phyloP scores from a whole-genome alignment of 2,113 vertebrate genomes.

The Ptyas mucosa region DNA sequence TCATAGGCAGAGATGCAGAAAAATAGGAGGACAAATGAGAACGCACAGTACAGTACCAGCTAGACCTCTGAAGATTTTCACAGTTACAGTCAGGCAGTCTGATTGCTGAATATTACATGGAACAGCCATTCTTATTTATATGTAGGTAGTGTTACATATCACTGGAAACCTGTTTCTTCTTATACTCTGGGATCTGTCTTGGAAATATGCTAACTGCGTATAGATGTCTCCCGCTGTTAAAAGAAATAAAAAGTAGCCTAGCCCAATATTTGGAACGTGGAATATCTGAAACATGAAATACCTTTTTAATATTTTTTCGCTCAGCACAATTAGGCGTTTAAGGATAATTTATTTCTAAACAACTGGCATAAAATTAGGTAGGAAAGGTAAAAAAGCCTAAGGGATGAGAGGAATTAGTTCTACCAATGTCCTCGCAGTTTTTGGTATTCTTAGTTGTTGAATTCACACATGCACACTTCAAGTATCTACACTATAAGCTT shows the following conservation, averaged over 20 bases:
- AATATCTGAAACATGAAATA: not conserved
- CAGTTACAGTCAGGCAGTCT: not conserved
- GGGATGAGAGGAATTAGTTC: not conserved
- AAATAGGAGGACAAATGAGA: not conserved
- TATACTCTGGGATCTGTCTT: not conserved
- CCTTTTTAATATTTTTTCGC: not conserved
- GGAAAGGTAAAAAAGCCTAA: not conserved
- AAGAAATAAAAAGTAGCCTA: constrained; percentile 8
- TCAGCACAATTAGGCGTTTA: not conserved
- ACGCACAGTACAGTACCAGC: not conserved
- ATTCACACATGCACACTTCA: constrained; percentile 7
- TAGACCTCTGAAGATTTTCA: not conserved
- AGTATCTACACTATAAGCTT: constrained; percentile 26
- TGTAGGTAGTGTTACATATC: not conserved
- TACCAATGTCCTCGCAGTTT: not conserved
- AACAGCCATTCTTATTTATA: not conserved
- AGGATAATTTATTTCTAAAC: not conserved
- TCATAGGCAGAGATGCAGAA: not conserved
- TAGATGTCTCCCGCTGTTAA: not conserved
- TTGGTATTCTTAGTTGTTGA: constrained; percentile 29
- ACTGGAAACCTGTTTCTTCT: not conserved
- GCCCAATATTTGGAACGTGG: not conserved
- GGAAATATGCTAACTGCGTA: not conserved
- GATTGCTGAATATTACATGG: not conserved
- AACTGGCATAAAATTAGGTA: constrained; percentile 18